Base-by-base conservation (phyloP, 37 sponge, comb jelly and placozoan species). In the Beroe forskalii region DNA sequence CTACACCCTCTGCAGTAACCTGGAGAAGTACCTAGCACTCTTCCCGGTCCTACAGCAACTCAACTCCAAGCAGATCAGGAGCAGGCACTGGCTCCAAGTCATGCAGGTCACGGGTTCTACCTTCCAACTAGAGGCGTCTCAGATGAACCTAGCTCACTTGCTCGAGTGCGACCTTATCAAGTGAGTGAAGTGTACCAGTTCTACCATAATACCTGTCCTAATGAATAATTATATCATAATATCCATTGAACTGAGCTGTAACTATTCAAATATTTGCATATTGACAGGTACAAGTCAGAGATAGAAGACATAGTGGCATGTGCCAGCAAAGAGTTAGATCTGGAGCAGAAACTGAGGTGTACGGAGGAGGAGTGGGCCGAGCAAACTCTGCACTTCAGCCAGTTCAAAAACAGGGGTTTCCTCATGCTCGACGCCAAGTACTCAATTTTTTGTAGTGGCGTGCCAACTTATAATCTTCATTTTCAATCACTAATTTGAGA, bases 341-440 rank as follows among this genome's bases (percentile, higher is more conserved):
- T 96, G 37, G 95, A 95, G 66, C 62, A 90, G 36, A 72, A 92
- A 61, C 91, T 94, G 60, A 90, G 76, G 60, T 61, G 35, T 35
- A 93, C 95, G 17, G 93, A 94, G 76, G 97, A 95, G 44, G 93
- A 94, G 61, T 96, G 97, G 95, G 93, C 91, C 22, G 95, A 96
- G 76, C 94, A 94, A 90, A 55, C 41, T 0, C 91, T 96, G 24
- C 90, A 90, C 64, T 96, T 96, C 76, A 67, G 63, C 30, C 37
- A 92, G 33, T 93, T 94, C 91, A 94, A 95, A 62, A 42, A 63
- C 23, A 60, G 90, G 72, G 96, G 96, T 2, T 38, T 35, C 24
- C 83, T 92, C 0, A 90, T 94, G 23, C 93, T 96, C 41, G 75
- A 72, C 20, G 40, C 75, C 38, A 72, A 30, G 75, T 72, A 55